A percentile compares a stretch with the other conserved stretches of the same genome.
Conservation (phyloP, 1,140 invertebrate genomes). For the Vanessa tameamea region DNA sequence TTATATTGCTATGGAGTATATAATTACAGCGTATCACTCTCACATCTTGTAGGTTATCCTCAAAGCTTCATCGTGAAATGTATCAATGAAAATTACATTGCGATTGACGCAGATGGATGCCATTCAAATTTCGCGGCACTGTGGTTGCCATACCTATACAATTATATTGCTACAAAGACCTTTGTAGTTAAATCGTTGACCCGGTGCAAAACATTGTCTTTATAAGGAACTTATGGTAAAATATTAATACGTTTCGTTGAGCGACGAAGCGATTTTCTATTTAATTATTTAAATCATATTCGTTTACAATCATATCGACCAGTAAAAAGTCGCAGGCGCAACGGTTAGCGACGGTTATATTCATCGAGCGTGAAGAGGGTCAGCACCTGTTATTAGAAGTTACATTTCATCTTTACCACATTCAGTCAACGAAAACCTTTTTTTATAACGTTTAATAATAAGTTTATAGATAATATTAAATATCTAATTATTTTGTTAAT, state of each 20-base stretch:
- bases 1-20: neutral
- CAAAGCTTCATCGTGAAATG: conserved; percentile 39
- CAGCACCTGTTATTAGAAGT: conserved; percentile 59
- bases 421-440: neutral
- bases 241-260: neutral
- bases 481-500: too few species aligned
- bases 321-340: conserved; percentile 50
- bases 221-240: neutral
- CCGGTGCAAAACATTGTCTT: neutral
- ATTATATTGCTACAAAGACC: neutral
- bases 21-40: neutral
- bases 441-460: neutral
- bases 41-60: conserved; percentile 32
- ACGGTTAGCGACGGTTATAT: conserved; percentile 66
- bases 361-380: conserved; percentile 61
- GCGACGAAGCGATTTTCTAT: neutral
- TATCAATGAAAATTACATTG: conserved; percentile 48
- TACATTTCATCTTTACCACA: conserved; percentile 16
- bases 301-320: conserved; percentile 32
- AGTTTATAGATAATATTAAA: neutral
- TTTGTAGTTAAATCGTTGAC: too few species aligned
- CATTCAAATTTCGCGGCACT: conserved; percentile 42
- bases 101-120: conserved; percentile 43
- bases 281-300: conserved; percentile 24
- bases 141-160: neutral